Percentiles rank a stretch among this genome's conserved stretches.
These are phyloP conservation scores for Acronicta alni DNA, from an alignment of 2,888 invertebrate species.

Conservation along the genomic window DNA sequence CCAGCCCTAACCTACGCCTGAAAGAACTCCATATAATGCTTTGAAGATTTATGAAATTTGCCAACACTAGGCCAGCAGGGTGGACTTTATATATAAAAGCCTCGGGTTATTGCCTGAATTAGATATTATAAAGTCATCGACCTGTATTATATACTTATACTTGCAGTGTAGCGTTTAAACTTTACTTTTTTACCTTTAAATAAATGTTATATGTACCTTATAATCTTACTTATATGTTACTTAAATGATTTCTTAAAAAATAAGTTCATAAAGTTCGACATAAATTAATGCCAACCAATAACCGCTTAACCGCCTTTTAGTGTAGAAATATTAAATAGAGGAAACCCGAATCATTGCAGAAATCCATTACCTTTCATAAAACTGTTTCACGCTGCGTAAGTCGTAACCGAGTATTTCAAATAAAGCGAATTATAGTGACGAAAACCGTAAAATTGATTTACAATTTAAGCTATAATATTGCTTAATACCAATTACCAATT, in stretches of 20 bases:
- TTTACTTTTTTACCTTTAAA: too few species aligned
- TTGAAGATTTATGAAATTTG: too few species aligned
- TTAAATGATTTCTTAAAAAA: not conserved
- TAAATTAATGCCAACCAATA: slow-evolving; percentile 20
- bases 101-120: too few species aligned
- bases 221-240: too few species aligned
- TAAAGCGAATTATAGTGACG: slow-evolving; percentile 57
- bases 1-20: too few species aligned
- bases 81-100: too few species aligned
- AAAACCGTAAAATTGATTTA: slow-evolving; percentile 63
- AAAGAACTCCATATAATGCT: too few species aligned
- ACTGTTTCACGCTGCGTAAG: slow-evolving; percentile 60
- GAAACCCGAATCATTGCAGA: slow-evolving; percentile 52
- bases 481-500: slow-evolving; percentile 5
- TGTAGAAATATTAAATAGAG: slow-evolving; percentile 51
- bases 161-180: too few species aligned
- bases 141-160: too few species aligned
- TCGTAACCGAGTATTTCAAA: slow-evolving; percentile 49
- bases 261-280: not conserved
- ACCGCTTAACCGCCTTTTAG: slow-evolving; percentile 48
- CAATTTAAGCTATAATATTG: slow-evolving; percentile 29
- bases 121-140: too few species aligned
- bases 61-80: too few species aligned
- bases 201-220: too few species aligned
- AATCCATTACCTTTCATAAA: slow-evolving; percentile 58